phyloP scores from a whole-genome alignment of 2,888 invertebrate genomes.

The Anarsia innoxiella region DNA sequence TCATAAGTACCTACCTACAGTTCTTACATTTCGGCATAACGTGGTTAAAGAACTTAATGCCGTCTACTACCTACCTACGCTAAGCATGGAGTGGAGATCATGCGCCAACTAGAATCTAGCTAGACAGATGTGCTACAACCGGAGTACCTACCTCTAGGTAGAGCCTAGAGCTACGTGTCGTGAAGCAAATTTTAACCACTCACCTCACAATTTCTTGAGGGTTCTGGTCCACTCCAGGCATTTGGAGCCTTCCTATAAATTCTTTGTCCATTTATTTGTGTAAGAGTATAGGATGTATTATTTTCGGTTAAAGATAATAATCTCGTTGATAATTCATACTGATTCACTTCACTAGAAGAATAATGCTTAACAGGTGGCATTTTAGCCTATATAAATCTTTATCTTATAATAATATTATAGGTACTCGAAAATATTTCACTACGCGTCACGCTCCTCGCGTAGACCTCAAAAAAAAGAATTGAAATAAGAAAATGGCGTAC shows the following conservation, averaged over 20 bases:
- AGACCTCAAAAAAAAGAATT: constrained; percentile 43
- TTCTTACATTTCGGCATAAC: too few species aligned
- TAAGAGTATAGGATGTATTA: constrained; percentile 64
- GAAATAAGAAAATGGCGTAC: constrained; percentile 41
- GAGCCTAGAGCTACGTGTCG: too few species aligned
- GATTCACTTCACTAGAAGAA: constrained; percentile 70
- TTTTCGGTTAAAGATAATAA: constrained; percentile 68
- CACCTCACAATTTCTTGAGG: constrained; percentile 79
- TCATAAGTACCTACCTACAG: too few species aligned
- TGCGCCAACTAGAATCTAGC: too few species aligned
- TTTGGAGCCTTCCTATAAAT: constrained; percentile 78
- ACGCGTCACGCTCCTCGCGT: constrained; percentile 34
- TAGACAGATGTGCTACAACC: too few species aligned
- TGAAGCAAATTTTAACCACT: too few species aligned
- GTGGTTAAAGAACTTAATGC: too few species aligned
- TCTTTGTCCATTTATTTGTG: constrained; percentile 82
- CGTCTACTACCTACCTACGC: too few species aligned
- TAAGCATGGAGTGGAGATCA: too few species aligned
- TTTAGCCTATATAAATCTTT: constrained; percentile 51
- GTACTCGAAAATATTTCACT: constrained; percentile 41
- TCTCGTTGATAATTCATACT: constrained; percentile 70
- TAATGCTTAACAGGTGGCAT: constrained; percentile 69
- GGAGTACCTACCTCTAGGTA: too few species aligned
- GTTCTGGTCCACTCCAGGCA: constrained; percentile 65
- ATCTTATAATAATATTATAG: constrained; percentile 59